Percentiles rank a stretch among this genome's conserved stretches.
Conservation (phyloP, 2,113 vertebrate species). For the Boulengeromyrus knoepffleri region DNA sequence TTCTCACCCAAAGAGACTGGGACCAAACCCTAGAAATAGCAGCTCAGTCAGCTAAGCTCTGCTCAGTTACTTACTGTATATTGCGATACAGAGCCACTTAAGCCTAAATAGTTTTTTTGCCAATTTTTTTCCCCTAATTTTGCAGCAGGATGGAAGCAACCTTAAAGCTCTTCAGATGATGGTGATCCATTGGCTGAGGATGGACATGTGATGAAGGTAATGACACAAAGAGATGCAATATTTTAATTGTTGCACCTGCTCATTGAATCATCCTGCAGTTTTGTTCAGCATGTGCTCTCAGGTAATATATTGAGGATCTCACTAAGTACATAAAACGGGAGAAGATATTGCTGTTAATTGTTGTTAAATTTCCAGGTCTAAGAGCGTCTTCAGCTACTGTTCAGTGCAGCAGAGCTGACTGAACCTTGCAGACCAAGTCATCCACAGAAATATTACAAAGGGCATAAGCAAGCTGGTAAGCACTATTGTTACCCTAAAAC, state of each 20-base stretch:
- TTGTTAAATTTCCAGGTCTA: constrained; percentile 43
- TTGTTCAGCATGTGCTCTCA: background rate
- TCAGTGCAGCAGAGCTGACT: constrained; percentile 37
- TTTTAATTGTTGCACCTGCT: background rate
- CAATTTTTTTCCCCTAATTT: constrained; percentile 43
- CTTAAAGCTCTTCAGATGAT: constrained; percentile 60
- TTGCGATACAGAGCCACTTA: background rate
- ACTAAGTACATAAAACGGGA: background rate
- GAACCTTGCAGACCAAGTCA: constrained; percentile 55
- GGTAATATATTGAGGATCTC: background rate
- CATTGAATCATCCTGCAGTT: background rate
- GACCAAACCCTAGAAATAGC: constrained; percentile 55
- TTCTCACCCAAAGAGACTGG: constrained; percentile 61
- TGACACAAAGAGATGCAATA: background rate
- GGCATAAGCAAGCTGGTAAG: constrained; percentile 58
- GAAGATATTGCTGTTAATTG: background rate
- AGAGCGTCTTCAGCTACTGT: constrained; percentile 43
- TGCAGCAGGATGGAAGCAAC: constrained; percentile 52
- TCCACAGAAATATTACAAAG: constrained; percentile 53
- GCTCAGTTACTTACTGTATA: background rate
- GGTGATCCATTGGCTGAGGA: constrained; percentile 49
- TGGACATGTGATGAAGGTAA: constrained; percentile 48
- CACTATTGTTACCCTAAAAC: background rate
- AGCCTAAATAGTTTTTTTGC: constrained; percentile 19
- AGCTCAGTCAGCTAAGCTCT: constrained; percentile 43